A percentile compares a stretch with the other conserved stretches of the same genome.
Evolutionary conservation across 2,797 vertebrate genomes (phyloP).

Genomic region (Pseudochromis fuscus): DNA sequence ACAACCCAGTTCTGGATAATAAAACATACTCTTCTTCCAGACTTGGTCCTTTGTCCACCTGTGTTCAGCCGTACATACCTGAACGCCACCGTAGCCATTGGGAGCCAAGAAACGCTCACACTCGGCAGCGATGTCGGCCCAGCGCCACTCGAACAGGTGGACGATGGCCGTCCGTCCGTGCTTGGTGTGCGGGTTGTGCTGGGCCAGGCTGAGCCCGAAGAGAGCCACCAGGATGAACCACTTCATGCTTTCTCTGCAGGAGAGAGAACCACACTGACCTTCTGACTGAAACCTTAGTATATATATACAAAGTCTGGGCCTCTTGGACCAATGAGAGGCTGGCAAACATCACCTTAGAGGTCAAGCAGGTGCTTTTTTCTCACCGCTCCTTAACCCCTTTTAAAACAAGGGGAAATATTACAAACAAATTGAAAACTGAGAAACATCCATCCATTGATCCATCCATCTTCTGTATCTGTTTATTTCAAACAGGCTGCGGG

Average conservation of each 20-base stretch:
- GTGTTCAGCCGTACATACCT: conserved; percentile 82
- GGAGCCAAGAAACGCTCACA: conserved; percentile 92
- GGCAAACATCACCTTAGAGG: conserved; percentile 10
- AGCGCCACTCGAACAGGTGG: conserved; percentile 96
- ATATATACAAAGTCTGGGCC: conserved; percentile 50
- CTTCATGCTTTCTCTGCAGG: conserved; percentile 82
- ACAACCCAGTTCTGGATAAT: no score
- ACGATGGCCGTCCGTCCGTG: conserved; percentile 87
- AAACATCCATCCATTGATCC: no score
- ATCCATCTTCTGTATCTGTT: not conserved
- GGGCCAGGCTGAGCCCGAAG: conserved; percentile 82
- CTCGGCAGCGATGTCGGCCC: conserved; percentile 91
- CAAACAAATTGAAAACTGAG: not conserved
- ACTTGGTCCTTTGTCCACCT: not conserved
- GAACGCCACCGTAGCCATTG: conserved; percentile 92
- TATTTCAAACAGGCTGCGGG: no score
- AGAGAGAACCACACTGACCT: conserved; percentile 6
- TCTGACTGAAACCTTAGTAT: not conserved
- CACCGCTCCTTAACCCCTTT: conserved; percentile 30
- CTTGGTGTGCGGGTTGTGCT: conserved; percentile 84
- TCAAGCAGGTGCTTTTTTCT: conserved; percentile 68
- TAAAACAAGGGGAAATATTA: not conserved
- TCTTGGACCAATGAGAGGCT: conserved; percentile 54
- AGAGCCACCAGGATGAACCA: conserved; percentile 79
- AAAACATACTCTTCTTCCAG: not conserved